These are phyloP conservation scores for Aldabrachelys gigantea DNA, from an alignment of 2,113 vertebrate genomes.

Conservation along the genomic window DNA sequence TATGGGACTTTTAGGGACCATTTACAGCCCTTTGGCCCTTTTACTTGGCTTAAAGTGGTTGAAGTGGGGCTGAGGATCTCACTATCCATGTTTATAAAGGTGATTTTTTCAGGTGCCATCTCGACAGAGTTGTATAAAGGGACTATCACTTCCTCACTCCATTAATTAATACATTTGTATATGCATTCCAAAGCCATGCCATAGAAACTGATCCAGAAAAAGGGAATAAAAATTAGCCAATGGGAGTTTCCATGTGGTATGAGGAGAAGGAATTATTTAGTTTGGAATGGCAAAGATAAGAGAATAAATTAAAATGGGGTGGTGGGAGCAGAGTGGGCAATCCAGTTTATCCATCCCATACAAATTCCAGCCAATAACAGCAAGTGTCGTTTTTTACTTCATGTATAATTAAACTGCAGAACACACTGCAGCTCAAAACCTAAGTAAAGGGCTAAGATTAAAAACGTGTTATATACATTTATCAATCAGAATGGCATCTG, in stretches of 20 bases:
- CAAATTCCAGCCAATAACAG: no score
- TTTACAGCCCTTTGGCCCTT: not conserved
- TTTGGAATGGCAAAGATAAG: not conserved
- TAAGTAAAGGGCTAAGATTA: not conserved
- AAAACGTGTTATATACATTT: constrained; percentile 3
- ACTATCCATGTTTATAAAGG: fast-evolving
- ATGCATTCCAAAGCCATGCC: not conserved
- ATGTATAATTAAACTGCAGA: not conserved
- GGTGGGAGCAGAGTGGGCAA: not conserved
- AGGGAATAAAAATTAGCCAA: not conserved
- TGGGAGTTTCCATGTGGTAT: not conserved
- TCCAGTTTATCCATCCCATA: not conserved
- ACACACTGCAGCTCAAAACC: not conserved
- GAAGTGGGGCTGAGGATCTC: not conserved
- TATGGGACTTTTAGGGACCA: not conserved
- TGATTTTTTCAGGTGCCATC: not conserved
- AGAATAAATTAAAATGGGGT: not conserved
- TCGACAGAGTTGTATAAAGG: not conserved
- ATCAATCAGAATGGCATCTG: not conserved
- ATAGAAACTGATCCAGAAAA: not conserved
- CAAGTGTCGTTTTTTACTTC: not conserved
- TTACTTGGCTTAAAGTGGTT: not conserved
- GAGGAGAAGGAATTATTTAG: not conserved
- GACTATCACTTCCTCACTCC: not conserved
- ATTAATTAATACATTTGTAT: not conserved